Evolutionary conservation across 2,797 vertebrate species (phyloP).

Genomic region (Eospalax fontanierii): DNA sequence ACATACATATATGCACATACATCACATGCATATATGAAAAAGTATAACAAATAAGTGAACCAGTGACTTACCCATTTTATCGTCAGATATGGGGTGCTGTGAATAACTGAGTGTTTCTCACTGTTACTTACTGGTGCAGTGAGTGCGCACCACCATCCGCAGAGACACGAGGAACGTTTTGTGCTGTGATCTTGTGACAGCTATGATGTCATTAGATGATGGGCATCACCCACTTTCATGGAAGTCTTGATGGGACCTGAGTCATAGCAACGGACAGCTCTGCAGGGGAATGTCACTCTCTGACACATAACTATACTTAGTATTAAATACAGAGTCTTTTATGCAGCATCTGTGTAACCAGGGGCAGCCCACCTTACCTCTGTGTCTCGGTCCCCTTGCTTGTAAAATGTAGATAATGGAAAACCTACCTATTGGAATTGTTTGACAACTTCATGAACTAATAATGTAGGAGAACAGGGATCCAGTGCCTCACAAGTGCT

Average conservation of each 20-base stretch:
- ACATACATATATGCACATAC: not conserved
- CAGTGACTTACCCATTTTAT: not conserved
- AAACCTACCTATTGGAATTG: not conserved
- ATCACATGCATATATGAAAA: not conserved
- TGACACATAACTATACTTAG: no score
- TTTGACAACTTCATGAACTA: not conserved
- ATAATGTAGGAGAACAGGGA: not conserved
- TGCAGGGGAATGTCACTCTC: not conserved
- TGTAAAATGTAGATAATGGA: not conserved
- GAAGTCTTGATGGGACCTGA: no score
- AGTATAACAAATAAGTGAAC: not conserved
- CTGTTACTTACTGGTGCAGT: not conserved
- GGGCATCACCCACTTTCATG: not conserved
- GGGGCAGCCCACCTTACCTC: not conserved
- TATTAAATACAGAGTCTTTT: not conserved
- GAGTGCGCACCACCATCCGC: no score
- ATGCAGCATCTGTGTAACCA: not conserved
- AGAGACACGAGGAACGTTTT: not conserved
- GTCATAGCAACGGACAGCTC: not conserved
- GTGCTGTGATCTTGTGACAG: not conserved
- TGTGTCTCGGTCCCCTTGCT: not conserved
- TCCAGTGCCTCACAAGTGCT: not conserved
- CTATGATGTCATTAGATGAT: not conserved
- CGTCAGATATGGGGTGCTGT: not conserved
- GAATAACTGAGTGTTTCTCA: not conserved